Conservation (phyloP, 2,113 vertebrate genomes). For the Nycticryphes semicollaris region DNA sequence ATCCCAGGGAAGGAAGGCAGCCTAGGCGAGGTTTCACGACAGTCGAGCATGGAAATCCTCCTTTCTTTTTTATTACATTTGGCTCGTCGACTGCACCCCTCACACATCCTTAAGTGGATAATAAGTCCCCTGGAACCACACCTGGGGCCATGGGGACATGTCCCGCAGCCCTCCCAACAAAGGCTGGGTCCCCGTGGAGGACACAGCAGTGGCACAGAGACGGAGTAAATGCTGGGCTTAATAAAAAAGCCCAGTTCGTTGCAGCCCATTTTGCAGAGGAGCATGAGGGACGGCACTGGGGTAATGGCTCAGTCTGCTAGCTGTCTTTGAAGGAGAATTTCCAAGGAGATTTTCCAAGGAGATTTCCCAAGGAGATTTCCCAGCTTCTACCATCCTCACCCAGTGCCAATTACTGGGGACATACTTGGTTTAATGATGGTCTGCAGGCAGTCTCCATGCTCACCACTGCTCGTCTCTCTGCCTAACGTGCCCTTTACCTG, state of each 20-base stretch:
- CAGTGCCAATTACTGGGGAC: accelerated
- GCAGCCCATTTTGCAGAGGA: neutral
- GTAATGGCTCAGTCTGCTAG: neutral
- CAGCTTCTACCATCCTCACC: neutral
- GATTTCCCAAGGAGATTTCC: neutral
- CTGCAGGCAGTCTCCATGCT: neutral
- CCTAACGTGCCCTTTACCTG: accelerated
- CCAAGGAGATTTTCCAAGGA: neutral
- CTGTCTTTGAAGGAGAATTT: neutral
- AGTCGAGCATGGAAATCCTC: accelerated
- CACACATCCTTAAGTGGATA: too few species aligned
- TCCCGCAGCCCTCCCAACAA: neutral
- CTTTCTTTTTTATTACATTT: neutral
- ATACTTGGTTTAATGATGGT: neutral
- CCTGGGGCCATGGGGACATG: neutral
- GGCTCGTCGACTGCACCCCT: accelerated
- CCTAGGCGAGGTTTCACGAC: neutral
- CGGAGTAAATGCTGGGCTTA: accelerated
- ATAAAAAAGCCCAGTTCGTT: neutral
- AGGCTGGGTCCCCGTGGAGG: neutral
- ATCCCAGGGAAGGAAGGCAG: neutral
- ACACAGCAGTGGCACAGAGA: accelerated
- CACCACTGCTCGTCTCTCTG: neutral
- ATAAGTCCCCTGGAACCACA: accelerated
- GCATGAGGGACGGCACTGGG: too few species aligned